These are phyloP conservation scores for Chrysolina americana DNA, from an alignment of 2,888 invertebrate genomes.

Conservation along the genomic window DNA sequence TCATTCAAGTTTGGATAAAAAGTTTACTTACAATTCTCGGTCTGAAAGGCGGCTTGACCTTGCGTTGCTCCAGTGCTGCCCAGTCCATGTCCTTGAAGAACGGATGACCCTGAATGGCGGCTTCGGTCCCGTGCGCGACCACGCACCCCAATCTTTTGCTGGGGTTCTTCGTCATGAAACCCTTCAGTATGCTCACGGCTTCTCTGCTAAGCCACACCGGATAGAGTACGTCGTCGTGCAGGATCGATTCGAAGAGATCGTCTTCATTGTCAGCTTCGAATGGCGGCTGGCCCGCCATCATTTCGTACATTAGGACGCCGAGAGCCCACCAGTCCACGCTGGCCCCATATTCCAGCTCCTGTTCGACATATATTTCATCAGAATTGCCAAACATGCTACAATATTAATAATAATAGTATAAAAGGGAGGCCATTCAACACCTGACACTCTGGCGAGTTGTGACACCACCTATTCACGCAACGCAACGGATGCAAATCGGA, in stretches of 20 bases:
- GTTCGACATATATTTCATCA: neutral
- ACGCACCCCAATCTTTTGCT: slow-evolving; percentile 94
- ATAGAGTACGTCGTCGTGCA: slow-evolving; percentile 98
- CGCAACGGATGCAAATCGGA: no score
- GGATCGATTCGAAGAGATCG: slow-evolving; percentile 97
- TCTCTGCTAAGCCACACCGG: slow-evolving; percentile 96
- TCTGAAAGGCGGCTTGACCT: slow-evolving; percentile 96
- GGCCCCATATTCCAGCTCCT: slow-evolving; percentile 81
- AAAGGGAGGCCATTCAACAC: no score
- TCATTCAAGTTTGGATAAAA: no score
- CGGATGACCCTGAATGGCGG: slow-evolving; percentile 90
- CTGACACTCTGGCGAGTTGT: no score
- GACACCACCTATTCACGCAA: no score
- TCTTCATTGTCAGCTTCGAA: slow-evolving; percentile 99
- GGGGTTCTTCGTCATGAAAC: slow-evolving; percentile 98
- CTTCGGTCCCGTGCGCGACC: slow-evolving; percentile 79
- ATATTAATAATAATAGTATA: neutral
- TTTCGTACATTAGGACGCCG: slow-evolving; percentile 98
- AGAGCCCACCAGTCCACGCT: slow-evolving; percentile 98
- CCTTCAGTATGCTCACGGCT: slow-evolving; percentile 91
- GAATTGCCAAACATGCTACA: neutral
- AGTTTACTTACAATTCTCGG: slow-evolving; percentile 91
- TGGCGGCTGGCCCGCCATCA: slow-evolving; percentile 99
- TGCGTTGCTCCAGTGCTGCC: slow-evolving; percentile 91
- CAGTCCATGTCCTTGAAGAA: slow-evolving; percentile 98